These are phyloP conservation scores for Melopsittacus undulatus DNA, from an alignment of 2,797 vertebrate genomes.

Conservation along the genomic window DNA sequence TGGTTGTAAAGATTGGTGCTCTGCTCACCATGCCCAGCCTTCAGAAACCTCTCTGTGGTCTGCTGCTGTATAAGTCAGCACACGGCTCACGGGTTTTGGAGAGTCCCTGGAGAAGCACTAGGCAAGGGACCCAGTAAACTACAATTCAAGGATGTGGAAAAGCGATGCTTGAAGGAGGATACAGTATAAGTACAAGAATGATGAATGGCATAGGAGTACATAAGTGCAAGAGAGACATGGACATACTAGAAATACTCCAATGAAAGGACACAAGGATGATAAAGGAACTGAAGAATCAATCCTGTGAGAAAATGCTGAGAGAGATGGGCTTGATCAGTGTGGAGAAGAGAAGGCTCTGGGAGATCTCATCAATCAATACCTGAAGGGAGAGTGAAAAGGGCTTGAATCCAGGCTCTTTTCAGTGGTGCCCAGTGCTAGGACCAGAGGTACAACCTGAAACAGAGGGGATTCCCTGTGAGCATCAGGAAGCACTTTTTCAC, in stretches of 20 bases:
- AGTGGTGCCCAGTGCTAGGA: neutral
- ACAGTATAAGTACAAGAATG: neutral
- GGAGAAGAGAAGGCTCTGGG: neutral
- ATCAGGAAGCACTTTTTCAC: neutral
- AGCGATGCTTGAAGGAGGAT: neutral
- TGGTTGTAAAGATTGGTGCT: neutral
- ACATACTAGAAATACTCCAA: neutral
- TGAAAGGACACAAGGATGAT: neutral
- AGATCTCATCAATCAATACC: neutral
- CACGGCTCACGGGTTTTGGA: neutral
- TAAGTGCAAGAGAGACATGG: neutral
- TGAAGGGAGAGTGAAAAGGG: neutral
- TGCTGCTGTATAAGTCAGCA: neutral
- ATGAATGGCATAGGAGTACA: neutral
- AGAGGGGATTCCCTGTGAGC: neutral
- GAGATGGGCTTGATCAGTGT: neutral
- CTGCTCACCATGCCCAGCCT: neutral
- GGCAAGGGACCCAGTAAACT: neutral
- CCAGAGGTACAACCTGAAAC: neutral
- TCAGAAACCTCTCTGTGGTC: neutral
- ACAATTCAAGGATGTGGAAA: neutral
- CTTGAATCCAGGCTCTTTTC: neutral
- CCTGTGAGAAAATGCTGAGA: neutral
- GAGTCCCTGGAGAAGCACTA: neutral
- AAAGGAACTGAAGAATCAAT: neutral